These are phyloP conservation scores for Microvelia longipes DNA, from an alignment of 1,140 invertebrate species.

Conservation along the genomic window DNA sequence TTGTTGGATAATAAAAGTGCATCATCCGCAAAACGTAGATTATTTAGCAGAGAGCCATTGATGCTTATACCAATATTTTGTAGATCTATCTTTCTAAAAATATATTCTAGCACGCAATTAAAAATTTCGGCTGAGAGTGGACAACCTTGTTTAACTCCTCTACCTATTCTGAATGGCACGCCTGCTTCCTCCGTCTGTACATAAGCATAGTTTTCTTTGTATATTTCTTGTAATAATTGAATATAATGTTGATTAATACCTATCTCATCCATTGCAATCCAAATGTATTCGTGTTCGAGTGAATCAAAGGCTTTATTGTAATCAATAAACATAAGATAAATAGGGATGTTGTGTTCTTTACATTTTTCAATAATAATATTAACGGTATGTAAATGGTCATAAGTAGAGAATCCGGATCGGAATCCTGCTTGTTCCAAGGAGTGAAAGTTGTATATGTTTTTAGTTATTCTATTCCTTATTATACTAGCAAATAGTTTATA, in stretches of 20 bases:
- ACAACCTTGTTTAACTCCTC: constrained; percentile 11
- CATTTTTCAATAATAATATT: constrained; percentile 10
- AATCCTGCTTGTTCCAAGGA: constrained; percentile 28
- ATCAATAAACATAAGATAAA: constrained; percentile 6
- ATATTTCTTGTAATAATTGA: neutral
- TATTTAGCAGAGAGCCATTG: constrained; percentile 14
- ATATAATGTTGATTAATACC: neutral
- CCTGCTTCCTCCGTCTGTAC: neutral
- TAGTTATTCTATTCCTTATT: constrained; percentile 20
- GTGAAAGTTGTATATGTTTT: constrained; percentile 22
- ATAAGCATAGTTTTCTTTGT: neutral
- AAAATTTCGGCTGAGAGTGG: constrained; percentile 19
- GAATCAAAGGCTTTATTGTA: constrained; percentile 2
- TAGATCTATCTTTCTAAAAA: constrained; percentile 19
- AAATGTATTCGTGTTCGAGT: neutral
- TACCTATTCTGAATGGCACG: neutral
- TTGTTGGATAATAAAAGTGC: constrained; percentile 20
- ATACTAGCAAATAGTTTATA: constrained; percentile 22
- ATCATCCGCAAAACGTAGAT: constrained; percentile 28
- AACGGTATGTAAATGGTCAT: constrained; percentile 12
- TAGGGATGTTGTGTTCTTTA: constrained; percentile 9
- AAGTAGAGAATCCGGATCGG: constrained; percentile 19
- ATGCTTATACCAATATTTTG: constrained; percentile 18
- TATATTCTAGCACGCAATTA: constrained; percentile 11
- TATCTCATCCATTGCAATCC: neutral